Evolutionary conservation across 2,113 vertebrate genomes (phyloP).

Genomic region (Orthonyx spaldingii): DNA sequence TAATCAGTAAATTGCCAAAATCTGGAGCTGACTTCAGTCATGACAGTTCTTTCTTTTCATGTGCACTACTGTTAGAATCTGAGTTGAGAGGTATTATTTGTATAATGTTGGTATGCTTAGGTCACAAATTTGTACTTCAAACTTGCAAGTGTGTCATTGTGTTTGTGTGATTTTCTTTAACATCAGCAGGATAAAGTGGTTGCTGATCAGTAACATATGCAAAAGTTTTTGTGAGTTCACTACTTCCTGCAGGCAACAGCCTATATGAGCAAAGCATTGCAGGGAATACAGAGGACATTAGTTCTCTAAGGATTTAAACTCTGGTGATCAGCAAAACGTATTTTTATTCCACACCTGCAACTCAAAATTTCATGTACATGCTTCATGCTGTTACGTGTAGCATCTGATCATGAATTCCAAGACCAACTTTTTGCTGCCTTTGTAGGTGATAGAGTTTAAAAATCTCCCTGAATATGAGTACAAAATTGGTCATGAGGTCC

Average conservation of each 20-base stretch:
- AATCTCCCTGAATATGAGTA: neutral
- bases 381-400: neutral
- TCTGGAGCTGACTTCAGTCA: neutral
- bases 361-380: neutral
- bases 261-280: neutral
- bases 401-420: neutral
- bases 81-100: neutral
- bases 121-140: neutral
- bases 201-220: neutral
- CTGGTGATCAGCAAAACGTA: neutral
- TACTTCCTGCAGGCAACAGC: neutral
- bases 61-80: neutral
- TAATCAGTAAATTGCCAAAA: neutral
- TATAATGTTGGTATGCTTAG: neutral
- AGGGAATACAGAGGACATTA: neutral
- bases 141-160: neutral
- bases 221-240: neutral
- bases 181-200: neutral
- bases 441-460: neutral
- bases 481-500: neutral
- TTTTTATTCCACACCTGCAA: neutral
- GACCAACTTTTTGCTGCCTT: neutral
- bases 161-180: neutral
- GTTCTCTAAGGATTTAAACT: neutral
- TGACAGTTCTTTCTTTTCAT: neutral